These are phyloP conservation scores for Alviniconcha strummeri DNA, from an alignment of 2,888 invertebrate species.

Conservation along the genomic window DNA sequence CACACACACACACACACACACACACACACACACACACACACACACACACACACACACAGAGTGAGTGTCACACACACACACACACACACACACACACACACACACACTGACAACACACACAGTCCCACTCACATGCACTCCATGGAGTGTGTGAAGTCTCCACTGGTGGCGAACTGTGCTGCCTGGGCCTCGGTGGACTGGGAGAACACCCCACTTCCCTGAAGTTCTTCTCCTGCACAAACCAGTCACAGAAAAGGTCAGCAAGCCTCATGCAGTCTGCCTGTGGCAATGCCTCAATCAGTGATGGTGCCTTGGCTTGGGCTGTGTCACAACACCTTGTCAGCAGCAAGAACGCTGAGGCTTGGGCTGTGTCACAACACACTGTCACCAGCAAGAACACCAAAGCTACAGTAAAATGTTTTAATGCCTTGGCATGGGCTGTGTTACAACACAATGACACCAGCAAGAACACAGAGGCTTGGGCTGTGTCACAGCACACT, in stretches of 20 bases:
- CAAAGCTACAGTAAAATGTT: too few species aligned
- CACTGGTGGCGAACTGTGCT: conserved; percentile 24
- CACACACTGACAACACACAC: too few species aligned
- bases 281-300: too few species aligned
- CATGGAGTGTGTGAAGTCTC: conserved; percentile 33
- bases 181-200: conserved; percentile 35
- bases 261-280: too few species aligned
- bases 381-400: background rate
- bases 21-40: background rate
- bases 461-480: too few species aligned
- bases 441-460: too few species aligned
- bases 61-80: background rate
- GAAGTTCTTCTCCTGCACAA: conserved; percentile 30
- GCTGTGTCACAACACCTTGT: too few species aligned
- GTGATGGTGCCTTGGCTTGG: too few species aligned
- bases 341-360: too few species aligned
- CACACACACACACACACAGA: too few species aligned
- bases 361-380: background rate
- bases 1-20: background rate
- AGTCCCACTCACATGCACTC: conserved; percentile 20
- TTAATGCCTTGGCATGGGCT: too few species aligned
- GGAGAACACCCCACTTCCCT: conserved; percentile 34
- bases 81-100: background rate
- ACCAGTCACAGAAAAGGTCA: background rate
- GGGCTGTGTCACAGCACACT: too few species aligned